Evolutionary conservation across 1,140 invertebrate genomes (phyloP), one percentile per base, ranked within the genome.

Genomic region (Cotesia chilonis): DNA sequence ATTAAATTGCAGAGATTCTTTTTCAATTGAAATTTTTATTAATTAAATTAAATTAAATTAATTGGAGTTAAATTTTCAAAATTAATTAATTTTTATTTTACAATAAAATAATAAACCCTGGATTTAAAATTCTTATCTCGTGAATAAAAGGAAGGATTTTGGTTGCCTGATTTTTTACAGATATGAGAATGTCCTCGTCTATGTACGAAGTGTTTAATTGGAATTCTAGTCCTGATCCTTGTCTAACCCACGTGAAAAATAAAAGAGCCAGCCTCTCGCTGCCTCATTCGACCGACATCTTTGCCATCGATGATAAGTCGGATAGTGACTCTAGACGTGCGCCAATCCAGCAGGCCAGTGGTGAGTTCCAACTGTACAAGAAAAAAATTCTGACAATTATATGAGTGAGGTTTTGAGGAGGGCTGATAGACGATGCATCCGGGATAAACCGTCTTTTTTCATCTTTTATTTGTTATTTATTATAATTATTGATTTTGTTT

Each of bases 181-280:
- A 91, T 90, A 87, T 89, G 85, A 87, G 88, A 88, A 92, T 91
- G 87, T 91, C 91, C 83, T 89, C 90, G 84, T 92, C 92, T 82
- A 92, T 92, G 90, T 92, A 92, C 87, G 92, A 92, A 88, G 91
- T 92, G 77, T 92, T 92, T 86, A 90, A 92, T 89, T 92, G 91
- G 91, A 90, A 88, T 83, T 78, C 80, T 82, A 82, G 83, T 80
- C 79, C 87, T 72, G 85, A 87, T 82, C 82, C 84, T 80, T 82
- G 83, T 74, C 80, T 85, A 85, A 86, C 82, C 79, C 81, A 85
- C 78, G 84, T 80, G 76, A 87, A 85, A 84, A 81, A 78, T 84
- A 86, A 86, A 80, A 86, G 85, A 85, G 85, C 83, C 78, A 87
- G 84, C 78, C 85, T 86, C 81, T 85, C 84, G 79, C 79, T 87